Evolutionary conservation across 2,113 vertebrate species (phyloP), one percentile per base, ranked within the genome.

Genomic region (Pseudopodoces humilis): DNA sequence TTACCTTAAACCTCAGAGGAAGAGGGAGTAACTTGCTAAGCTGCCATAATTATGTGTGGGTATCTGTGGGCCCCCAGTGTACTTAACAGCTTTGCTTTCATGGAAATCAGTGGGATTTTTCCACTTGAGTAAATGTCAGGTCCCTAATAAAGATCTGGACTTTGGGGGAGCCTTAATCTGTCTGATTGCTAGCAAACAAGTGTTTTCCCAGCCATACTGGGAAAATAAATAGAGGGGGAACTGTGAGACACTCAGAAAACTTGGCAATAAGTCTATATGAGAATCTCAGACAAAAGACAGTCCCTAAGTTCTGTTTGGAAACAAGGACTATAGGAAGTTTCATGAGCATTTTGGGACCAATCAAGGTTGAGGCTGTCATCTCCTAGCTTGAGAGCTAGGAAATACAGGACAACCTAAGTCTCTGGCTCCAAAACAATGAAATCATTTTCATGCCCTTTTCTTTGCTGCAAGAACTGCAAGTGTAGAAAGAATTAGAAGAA

Each of bases 251-350:
- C 41, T 60, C 53, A 83, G 76, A 77, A 64, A 78, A 56, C 78
- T 81, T 90, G 90, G 80, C 92, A 84, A 7, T 75, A 88, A 77
- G 27, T 77, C 52, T 86, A 7, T 60, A 53, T 47, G 53, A 92
- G 56, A 82, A 81, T 88, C 79, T 93, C 72, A 91, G 80, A 81
- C 0, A 0, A 93, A 88, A 97, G 64, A 74, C 15, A 83, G 83
- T 81, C 41, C 44, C 74, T 86, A 80, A 80, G 31, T 59, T 96
- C 79, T 88, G 56, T 75, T 91, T 96, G 94, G 86, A 94, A 96
- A 72, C 11, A 68, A 60, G 50, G 71, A 83, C 92, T 82, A 44
- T 30, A 78, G 49, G 69, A 92, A 88, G 65, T 91, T 95, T 90
- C 68, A 92, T 81, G 86, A 84, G 72, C 31, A 62, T 90, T 94